Base-by-base conservation (phyloP, 2,888 invertebrate genomes). In the Odontocerum albicorne region DNA sequence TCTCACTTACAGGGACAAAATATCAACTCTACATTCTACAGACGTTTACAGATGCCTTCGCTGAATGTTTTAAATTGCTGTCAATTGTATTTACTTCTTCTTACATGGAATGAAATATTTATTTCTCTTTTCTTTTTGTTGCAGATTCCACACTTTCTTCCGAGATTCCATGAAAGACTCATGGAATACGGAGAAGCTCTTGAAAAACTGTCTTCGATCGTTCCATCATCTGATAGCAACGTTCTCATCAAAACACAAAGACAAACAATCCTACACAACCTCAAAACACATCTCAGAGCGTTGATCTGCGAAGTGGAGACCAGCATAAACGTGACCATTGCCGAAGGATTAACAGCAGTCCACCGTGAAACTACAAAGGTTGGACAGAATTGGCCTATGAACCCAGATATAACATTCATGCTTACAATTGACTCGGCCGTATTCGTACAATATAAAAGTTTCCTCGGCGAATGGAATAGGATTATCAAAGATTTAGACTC, bases 391-490 rank as follows among this genome's bases (percentile, higher is more conserved):
- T 69, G 79, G 63, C 72, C 73, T 21, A 66, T 67, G 49, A 72
- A 72, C 64, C 76, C 80, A 1, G 79, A 81, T 63, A 69, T 77
- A 2, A 80, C 82, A 0, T 67, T 73, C 53, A 80, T 81, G 65
- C 70, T 82, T 40, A 76, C 81, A 59, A 79, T 82, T 62, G 86
- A 86, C 65, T 79, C 80, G 65, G 81, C 82, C 22, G 80, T 84
- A 2, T 74, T 85, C 52, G 76, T 79, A 61, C 77, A 79, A 7
- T 83, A 84, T 65, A 77, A 76, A 22, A 78, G 73, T 39, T 79
- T 83, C 57, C 69, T 86, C 7, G 78, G 79, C 65, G 81, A 83
- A 64, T 84, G 84, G 80, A 74, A 74, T 45, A 71, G 68, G 21
- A 79, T 80, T 50, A 73, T 82, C 59, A 72, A 70, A 51, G 75